Base-by-base conservation (phyloP, 2,113 vertebrate species). In the Lophochroa leadbeateri region DNA sequence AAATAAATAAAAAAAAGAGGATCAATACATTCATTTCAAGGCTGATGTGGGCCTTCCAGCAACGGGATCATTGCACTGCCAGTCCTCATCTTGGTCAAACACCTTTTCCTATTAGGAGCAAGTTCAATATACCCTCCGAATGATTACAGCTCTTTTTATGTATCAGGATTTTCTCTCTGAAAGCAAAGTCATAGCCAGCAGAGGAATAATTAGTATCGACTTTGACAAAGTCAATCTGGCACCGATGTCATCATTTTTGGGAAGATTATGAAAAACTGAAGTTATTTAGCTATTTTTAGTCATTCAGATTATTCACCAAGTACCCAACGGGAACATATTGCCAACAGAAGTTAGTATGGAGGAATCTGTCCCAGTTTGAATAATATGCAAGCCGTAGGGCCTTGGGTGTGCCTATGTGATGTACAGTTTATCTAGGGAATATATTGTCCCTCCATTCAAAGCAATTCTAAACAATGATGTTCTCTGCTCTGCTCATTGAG, bases 21-120 rank as follows among this genome's bases (percentile, higher is more conserved):
- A 96, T 91, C 86, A 86, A 93, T 94, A 94, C 27, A 28, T 90
- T 69, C 18, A 94, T 97, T 96, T 97, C 74, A 92, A 97, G 96
- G 86, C 81, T 49, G 17, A 85, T 17, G 71, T 74, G 74, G 43
- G 28, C 13, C 79, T 87, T 85, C 90, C 85, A 92, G 37, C 90
- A 90, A 79, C 2, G 13, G 61, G 33, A 74, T 84, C 52, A 29
- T 39, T 91, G 77, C 29, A 39, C 88, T 96, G 96, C 75, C 96
- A 86, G 69, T 72, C 9, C 61, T 83, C 85, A 92, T 92, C 86
- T 57, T 78, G 61, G 90, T 82, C 91, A 96, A 96, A 91, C 52
- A 82, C 92, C 68, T 91, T 94, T 95, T 89, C 82, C 29, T 94
- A 63, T 89, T 41, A 63, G 74, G 35, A 89, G 11, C 69, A 61